phyloP scores from a whole-genome alignment of 2,888 invertebrate species.

The Trachelus iudaicus region DNA sequence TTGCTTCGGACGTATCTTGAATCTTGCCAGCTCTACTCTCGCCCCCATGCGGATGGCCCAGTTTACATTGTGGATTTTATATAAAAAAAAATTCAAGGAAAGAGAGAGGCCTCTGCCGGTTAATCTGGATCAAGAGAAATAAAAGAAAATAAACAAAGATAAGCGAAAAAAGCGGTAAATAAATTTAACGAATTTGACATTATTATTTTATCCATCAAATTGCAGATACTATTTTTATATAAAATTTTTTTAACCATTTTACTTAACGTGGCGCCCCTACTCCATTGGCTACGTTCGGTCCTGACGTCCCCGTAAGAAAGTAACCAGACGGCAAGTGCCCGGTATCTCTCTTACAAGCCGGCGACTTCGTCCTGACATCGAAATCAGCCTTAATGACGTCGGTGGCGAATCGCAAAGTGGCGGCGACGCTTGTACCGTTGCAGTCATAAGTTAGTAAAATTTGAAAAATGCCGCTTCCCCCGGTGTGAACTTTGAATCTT shows the following conservation, averaged over 20 bases:
- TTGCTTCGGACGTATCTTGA: slow-evolving; percentile 46
- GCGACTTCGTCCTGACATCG: slow-evolving; percentile 6
- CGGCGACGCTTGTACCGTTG: neutral
- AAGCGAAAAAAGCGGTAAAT: neutral
- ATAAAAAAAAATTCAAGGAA: neutral
- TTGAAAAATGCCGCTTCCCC: neutral
- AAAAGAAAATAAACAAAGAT: neutral
- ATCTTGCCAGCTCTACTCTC: slow-evolving; percentile 44
- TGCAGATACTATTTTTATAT: neutral
- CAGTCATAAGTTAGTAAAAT: neutral
- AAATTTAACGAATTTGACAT: neutral
- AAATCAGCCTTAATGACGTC: slow-evolving; percentile 16
- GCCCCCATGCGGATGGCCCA: slow-evolving; percentile 20
- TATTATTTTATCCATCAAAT: neutral
- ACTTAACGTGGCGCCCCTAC: neutral
- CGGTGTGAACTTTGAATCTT: neutral
- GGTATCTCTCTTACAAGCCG: neutral
- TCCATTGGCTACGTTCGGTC: neutral
- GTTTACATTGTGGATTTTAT: neutral
- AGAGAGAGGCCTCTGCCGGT: neutral
- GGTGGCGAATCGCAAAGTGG: slow-evolving; percentile 16
- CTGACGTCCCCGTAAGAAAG: neutral
- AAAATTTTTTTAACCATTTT: neutral
- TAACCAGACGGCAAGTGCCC: neutral
- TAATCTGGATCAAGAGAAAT: neutral